Conservation (phyloP, 2,113 vertebrate species). For the Crotalus viridis region DNA sequence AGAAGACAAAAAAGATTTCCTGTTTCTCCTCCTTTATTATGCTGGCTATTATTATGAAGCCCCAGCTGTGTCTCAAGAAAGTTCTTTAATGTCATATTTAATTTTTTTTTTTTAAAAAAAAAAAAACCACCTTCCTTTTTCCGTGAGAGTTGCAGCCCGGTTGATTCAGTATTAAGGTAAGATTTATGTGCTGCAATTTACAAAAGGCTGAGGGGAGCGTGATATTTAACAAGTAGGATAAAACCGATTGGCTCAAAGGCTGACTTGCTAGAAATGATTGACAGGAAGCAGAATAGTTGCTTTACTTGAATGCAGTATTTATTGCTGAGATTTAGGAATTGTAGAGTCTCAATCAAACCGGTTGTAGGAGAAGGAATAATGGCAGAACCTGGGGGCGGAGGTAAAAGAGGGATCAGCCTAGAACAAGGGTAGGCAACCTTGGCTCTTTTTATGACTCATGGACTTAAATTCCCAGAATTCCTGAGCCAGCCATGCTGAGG, state of each 20-base stretch:
- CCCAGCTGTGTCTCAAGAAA: background rate
- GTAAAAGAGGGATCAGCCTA: background rate
- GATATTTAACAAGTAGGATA: background rate
- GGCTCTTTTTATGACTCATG: no score
- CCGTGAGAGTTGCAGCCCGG: background rate
- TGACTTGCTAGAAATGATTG: background rate
- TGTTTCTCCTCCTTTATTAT: background rate
- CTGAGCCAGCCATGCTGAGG: no score
- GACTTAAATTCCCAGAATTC: no score
- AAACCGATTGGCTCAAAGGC: background rate
- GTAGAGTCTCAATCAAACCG: background rate
- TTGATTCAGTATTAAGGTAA: background rate
- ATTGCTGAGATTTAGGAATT: background rate
- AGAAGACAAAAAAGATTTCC: background rate
- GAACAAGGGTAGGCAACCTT: background rate
- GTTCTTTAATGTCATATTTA: background rate
- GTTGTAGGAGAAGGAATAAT: background rate
- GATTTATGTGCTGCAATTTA: background rate
- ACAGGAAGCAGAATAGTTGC: background rate
- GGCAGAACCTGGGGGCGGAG: no score
- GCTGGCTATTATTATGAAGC: background rate
- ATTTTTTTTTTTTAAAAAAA: background rate
- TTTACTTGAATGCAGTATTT: background rate
- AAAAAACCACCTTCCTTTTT: background rate
- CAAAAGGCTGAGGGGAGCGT: background rate